Conservation (phyloP, 1,140 invertebrate species). For the Euura saliciscinereae region DNA sequence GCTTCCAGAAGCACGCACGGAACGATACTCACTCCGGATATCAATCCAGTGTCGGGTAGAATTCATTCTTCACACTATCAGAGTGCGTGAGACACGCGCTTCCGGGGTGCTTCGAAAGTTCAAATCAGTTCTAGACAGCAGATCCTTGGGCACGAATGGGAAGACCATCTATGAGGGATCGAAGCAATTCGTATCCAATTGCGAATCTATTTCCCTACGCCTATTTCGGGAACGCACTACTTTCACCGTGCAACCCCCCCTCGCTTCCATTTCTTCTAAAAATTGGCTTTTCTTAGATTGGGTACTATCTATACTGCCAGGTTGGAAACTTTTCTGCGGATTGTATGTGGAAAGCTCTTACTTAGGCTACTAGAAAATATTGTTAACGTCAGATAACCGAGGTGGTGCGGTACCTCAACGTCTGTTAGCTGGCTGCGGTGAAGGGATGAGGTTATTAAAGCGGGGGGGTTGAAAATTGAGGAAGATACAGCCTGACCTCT, state of each 20-base stretch:
- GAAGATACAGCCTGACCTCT: neutral
- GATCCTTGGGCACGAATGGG: neutral
- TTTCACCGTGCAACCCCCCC: neutral
- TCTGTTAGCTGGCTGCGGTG: neutral
- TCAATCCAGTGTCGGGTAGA: neutral
- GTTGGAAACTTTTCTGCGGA: neutral
- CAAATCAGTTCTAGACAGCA: neutral
- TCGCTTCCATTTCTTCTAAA: neutral
- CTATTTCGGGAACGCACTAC: conserved; percentile 24
- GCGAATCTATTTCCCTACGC: conserved; percentile 37
- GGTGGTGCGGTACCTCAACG: neutral
- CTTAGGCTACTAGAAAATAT: neutral
- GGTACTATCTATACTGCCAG: neutral
- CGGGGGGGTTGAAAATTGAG: neutral
- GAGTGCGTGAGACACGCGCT: conserved; percentile 16
- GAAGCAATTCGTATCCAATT: conserved; percentile 37
- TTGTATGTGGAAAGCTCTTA: neutral
- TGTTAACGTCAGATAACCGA: neutral
- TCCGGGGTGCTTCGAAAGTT: conserved; percentile 9
- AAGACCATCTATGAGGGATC: conserved; percentile 8
- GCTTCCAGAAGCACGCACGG: too few relatives aligned
- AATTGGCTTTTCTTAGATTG: neutral
- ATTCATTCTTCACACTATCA: neutral
- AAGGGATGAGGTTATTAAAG: neutral
- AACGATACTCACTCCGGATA: neutral